Evolutionary conservation across 2,797 vertebrate genomes (phyloP).

Genomic region (Eulemur rubriventer): DNA sequence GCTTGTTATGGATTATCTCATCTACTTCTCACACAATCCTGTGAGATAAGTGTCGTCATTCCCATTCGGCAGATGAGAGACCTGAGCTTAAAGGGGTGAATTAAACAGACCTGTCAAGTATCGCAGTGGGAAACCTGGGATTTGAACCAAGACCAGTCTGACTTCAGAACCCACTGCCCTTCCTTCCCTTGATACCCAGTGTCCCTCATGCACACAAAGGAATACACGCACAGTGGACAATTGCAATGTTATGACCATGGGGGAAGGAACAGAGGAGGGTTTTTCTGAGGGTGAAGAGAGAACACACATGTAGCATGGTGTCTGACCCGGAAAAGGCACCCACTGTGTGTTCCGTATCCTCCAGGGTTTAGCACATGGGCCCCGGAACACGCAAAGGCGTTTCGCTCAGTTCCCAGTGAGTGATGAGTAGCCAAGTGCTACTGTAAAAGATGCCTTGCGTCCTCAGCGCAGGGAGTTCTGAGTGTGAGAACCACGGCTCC

Average conservation of each 20-base stretch:
- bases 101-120: background rate
- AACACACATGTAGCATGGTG: background rate
- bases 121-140: background rate
- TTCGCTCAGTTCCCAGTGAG: background rate
- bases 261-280: background rate
- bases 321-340: background rate
- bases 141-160: background rate
- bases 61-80: conserved; percentile 11
- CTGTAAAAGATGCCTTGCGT: background rate
- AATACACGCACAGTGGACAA: background rate
- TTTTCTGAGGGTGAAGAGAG: background rate
- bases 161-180: background rate
- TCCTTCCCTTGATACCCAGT: background rate
- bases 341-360: background rate
- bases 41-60: background rate
- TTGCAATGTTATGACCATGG: too few relatives aligned
- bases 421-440: background rate
- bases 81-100: background rate
- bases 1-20: background rate
- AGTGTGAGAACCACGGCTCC: background rate
- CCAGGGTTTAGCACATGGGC: background rate
- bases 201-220: background rate
- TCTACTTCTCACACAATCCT: background rate
- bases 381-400: background rate
- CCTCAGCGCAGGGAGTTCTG: background rate